Percentiles rank a stretch among this genome's conserved stretches.
Conservation (phyloP, 2,797 vertebrate genomes). For the Heterohyrax brucei region DNA sequence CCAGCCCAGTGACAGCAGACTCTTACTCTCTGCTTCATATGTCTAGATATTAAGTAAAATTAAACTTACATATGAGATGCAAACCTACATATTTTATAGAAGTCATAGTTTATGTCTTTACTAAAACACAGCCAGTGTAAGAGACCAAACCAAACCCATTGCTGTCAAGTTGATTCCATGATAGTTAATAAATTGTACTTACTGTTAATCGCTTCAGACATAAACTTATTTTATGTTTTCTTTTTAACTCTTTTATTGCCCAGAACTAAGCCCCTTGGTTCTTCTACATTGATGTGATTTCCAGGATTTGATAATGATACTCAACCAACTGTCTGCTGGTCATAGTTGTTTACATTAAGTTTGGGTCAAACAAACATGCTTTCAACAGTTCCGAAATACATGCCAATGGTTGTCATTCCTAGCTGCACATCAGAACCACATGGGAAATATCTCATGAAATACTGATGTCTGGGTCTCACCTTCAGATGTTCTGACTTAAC, state of each 20-base stretch:
- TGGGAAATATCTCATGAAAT: background rate
- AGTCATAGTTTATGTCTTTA: slow-evolving; percentile 36
- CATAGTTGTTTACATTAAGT: background rate
- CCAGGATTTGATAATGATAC: background rate
- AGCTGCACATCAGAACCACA: background rate
- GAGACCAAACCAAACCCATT: background rate
- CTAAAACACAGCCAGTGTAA: background rate
- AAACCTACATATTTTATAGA: slow-evolving; percentile 31
- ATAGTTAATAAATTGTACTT: slow-evolving; percentile 9
- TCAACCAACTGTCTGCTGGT: background rate
- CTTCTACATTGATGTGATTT: background rate
- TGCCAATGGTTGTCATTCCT: background rate
- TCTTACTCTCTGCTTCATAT: no score
- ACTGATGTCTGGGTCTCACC: background rate
- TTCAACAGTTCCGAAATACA: background rate
- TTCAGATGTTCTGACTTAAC: slow-evolving; percentile 29
- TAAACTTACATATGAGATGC: background rate
- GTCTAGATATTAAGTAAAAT: slow-evolving; percentile 9
- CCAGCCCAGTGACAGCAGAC: no score
- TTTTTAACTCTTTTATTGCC: slow-evolving; percentile 6
- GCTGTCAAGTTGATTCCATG: background rate
- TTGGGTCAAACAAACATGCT: slow-evolving; percentile 27
- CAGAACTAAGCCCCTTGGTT: slow-evolving; percentile 27
- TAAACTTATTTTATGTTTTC: slow-evolving; percentile 15
- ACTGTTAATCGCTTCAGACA: background rate